A percentile compares a stretch with the other conserved stretches of the same genome.
These are phyloP conservation scores for Strongylocentrotus purpuratus DNA, from an alignment of 35 echinoderm and acorn worm species.

Conservation along the genomic window DNA sequence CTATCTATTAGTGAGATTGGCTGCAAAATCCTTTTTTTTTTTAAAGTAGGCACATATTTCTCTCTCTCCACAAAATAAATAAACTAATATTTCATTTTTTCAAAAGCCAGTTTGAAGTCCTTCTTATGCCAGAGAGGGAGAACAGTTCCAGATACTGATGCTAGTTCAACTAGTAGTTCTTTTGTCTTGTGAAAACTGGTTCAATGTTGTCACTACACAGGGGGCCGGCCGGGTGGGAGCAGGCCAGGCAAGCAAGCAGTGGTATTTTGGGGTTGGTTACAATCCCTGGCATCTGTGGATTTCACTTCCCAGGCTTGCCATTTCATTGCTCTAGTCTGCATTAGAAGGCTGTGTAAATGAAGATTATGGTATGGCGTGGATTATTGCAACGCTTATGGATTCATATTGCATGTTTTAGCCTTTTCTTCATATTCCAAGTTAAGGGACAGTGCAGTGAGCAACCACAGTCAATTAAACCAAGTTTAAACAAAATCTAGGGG, in stretches of 20 bases:
- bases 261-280: slow-evolving; percentile 42
- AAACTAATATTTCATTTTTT: too few relatives aligned
- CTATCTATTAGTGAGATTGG: too few relatives aligned
- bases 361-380: not conserved
- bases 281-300: slow-evolving; percentile 34
- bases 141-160: not conserved
- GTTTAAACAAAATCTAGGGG: not conserved
- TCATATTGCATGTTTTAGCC: not conserved
- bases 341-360: not conserved
- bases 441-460: not conserved
- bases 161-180: not conserved
- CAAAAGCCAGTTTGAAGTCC: too few relatives aligned
- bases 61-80: not conserved
- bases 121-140: not conserved
- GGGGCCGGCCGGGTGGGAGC: not conserved
- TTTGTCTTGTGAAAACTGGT: not conserved
- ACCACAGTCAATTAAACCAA: not conserved
- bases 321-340: not conserved
- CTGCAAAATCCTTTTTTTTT: too few relatives aligned
- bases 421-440: not conserved
- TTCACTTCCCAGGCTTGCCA: not conserved
- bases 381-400: not conserved
- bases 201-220: not conserved
- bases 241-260: not conserved
- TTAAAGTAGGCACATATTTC: not conserved